Percentiles rank a stretch among this genome's conserved stretches.
These are phyloP conservation scores for Phortica okadai DNA, from an alignment of 2,888 invertebrate genomes.

Conservation along the genomic window DNA sequence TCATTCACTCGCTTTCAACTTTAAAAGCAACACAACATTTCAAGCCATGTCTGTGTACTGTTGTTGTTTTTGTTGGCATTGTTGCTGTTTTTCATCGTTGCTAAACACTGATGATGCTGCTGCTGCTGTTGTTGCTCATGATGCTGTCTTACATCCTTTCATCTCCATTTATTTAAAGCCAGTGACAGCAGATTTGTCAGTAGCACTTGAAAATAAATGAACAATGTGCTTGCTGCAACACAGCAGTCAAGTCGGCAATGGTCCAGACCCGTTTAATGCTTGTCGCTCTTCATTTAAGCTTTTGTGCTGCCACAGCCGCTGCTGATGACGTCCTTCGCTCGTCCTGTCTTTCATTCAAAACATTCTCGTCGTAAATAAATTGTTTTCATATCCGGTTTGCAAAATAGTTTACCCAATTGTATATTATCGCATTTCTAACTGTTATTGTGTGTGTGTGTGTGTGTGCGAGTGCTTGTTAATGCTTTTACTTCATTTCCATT, in stretches of 20 bases:
- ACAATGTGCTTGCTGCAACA: neutral
- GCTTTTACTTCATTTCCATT: neutral
- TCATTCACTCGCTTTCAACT: conserved; percentile 10
- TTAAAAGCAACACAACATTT: no score
- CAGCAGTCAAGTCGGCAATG: no score
- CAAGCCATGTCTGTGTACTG: no score
- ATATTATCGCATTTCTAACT: conserved; percentile 27
- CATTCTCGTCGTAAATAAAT: conserved; percentile 11
- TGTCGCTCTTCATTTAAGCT: no score
- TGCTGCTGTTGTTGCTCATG: neutral
- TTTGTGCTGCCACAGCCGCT: no score
- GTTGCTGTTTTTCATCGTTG: neutral
- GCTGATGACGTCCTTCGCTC: no score
- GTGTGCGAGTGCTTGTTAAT: neutral
- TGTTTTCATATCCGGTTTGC: conserved; percentile 24
- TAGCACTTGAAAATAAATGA: conserved; percentile 30
- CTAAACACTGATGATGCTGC: neutral
- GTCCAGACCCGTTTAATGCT: no score
- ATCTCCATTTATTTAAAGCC: conserved; percentile 23
- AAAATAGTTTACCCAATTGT: conserved; percentile 23
- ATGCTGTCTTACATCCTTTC: conserved; percentile 20
- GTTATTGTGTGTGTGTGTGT: conserved; percentile 10
- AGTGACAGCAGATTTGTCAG: conserved; percentile 32
- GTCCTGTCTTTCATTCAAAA: no score
- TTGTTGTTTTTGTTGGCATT: no score